Percentiles rank a stretch among this genome's conserved stretches.
phyloP scores from a whole-genome alignment of 2,888 invertebrate species.

The Ophion ellenae region DNA sequence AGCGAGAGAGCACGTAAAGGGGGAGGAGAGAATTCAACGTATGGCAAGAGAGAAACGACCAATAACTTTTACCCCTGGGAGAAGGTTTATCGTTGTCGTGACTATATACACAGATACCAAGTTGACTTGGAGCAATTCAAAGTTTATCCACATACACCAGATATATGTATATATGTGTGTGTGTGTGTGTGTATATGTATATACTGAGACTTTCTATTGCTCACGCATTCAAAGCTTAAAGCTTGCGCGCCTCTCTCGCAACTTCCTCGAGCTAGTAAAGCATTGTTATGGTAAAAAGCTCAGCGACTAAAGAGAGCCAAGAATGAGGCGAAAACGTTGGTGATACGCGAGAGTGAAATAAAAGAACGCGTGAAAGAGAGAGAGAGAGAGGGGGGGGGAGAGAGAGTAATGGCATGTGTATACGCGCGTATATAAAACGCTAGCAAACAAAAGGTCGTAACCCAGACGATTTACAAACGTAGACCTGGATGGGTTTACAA shows the following conservation, averaged over 20 bases:
- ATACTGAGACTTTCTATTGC: slow-evolving; percentile 44
- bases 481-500: slow-evolving; percentile 8
- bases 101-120: slow-evolving; percentile 12
- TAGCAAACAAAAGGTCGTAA: slow-evolving; percentile 44
- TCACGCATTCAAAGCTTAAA: slow-evolving; percentile 62
- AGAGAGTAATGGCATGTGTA: slow-evolving; percentile 8
- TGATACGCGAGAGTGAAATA: slow-evolving; percentile 37
- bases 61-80: slow-evolving; percentile 61
- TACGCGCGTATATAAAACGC: background rate
- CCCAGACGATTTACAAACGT: background rate
- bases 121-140: slow-evolving; percentile 2
- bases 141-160: background rate
- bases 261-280: slow-evolving; percentile 32
- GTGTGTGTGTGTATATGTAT: background rate
- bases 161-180: background rate
- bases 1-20: slow-evolving; percentile 10
- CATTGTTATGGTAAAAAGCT: slow-evolving; percentile 72
- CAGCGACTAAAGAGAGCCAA: slow-evolving; percentile 42
- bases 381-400: too few relatives aligned
- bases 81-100: slow-evolving; percentile 63
- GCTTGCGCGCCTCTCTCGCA: slow-evolving; percentile 61
- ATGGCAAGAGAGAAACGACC: slow-evolving; percentile 49
- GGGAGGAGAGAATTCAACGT: too few relatives aligned
- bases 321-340: slow-evolving; percentile 22
- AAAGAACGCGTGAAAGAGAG: too few relatives aligned